phyloP scores from a whole-genome alignment of 2,888 invertebrate genomes.

The Adelognathus sp. region DNA sequence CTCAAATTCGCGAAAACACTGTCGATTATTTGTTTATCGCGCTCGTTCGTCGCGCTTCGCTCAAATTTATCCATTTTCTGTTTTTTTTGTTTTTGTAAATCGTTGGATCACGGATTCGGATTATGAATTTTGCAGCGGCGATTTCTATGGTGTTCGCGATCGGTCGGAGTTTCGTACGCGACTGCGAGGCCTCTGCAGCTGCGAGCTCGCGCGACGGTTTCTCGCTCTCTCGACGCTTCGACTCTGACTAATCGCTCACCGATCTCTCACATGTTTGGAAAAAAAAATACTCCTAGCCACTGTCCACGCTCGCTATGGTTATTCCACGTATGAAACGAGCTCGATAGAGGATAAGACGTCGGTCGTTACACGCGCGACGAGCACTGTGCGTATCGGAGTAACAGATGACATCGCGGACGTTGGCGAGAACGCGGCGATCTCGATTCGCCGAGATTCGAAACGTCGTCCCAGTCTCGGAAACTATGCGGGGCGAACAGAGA shows the following conservation, averaged over 20 bases:
- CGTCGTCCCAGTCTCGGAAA: conserved; percentile 1
- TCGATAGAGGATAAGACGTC: conserved; percentile 9
- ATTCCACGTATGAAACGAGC: conserved; percentile 30
- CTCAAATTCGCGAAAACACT: conserved; percentile 52
- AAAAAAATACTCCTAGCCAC: conserved; percentile 30
- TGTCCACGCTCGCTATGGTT: conserved; percentile 37
- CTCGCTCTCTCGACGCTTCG: conserved; percentile 33
- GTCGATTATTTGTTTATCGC: conserved; percentile 49
- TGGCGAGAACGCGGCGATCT: background rate
- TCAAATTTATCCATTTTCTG: conserved; percentile 40
- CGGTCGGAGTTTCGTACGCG: conserved; percentile 42
- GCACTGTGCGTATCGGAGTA: background rate
- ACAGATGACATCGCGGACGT: conserved; percentile 25
- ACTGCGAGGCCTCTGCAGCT: conserved; percentile 43
- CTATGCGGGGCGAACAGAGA: conserved; percentile 12
- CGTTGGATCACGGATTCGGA: background rate
- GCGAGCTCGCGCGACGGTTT: conserved; percentile 17
- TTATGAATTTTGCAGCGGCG: background rate
- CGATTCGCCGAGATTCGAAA: conserved; percentile 13
- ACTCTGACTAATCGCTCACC: conserved; percentile 60
- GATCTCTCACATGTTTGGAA: conserved; percentile 43
- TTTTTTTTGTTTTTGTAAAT: too few species aligned
- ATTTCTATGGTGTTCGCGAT: conserved; percentile 40
- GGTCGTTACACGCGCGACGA: conserved; percentile 6
- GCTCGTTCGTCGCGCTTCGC: conserved; percentile 17